A percentile compares a stretch with the other conserved stretches of the same genome.
Evolutionary conservation across 2,888 invertebrate genomes (phyloP).

Genomic region (Miltochrista miniata): DNA sequence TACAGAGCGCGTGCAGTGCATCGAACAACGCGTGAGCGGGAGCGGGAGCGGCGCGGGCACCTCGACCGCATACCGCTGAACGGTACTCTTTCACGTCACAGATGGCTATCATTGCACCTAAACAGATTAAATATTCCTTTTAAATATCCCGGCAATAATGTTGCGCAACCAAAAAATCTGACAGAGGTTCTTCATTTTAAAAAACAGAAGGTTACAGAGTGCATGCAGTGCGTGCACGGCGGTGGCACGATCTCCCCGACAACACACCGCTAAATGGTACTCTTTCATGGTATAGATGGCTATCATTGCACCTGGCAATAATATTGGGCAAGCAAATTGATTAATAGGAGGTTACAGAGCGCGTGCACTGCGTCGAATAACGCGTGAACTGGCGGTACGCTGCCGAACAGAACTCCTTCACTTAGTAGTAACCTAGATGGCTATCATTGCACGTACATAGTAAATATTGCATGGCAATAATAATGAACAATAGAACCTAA

Average conservation of each 20-base stretch:
- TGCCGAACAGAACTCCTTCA: conserved; percentile 97
- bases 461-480: neutral
- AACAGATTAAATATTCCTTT: neutral
- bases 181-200: conserved; percentile 97
- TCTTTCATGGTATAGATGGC: conserved; percentile 99
- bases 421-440: conserved; percentile 99
- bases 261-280: conserved; percentile 94
- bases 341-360: conserved; percentile 96
- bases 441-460: conserved; percentile 94
- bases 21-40: conserved; percentile 96
- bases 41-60: conserved; percentile 83
- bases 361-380: conserved; percentile 98
- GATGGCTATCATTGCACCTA: conserved; percentile 98
- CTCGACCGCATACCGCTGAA: conserved; percentile 89
- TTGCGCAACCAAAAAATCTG: too few relatives aligned
- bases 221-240: conserved; percentile 97
- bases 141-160: too few relatives aligned
- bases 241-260: conserved; percentile 72
- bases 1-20: conserved; percentile 97
- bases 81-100: conserved; percentile 99
- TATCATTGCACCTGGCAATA: conserved; percentile 93
- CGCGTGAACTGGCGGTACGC: conserved; percentile 90
- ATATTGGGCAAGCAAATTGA: conserved; percentile 84
- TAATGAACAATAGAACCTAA: too few relatives aligned
- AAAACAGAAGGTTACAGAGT: conserved; percentile 96